phyloP scores from a whole-genome alignment of 2,113 vertebrate species.

The Callocephalon fimbriatum region DNA sequence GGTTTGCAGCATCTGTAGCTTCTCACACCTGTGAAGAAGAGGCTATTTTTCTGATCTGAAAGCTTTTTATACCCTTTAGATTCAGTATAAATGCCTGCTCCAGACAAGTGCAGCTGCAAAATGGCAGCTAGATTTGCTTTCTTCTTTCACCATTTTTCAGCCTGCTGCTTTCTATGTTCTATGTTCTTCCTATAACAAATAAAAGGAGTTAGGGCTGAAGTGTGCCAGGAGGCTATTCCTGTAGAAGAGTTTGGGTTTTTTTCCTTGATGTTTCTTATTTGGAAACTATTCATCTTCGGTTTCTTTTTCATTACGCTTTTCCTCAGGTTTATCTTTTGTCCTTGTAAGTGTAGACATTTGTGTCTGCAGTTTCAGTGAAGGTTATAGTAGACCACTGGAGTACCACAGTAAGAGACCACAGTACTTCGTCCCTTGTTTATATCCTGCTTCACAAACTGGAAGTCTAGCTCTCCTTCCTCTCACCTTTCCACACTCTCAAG shows the following conservation, averaged over 20 bases:
- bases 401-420: neutral
- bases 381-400: neutral
- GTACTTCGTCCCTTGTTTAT: neutral
- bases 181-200: neutral
- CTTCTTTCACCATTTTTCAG: neutral
- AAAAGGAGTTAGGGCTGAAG: neutral
- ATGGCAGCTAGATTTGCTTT: neutral
- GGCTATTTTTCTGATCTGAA: neutral
- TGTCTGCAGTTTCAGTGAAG: neutral
- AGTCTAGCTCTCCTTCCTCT: neutral
- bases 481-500: neutral
- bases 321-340: neutral
- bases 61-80: neutral
- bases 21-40: neutral
- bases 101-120: neutral
- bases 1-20: neutral
- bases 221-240: neutral
- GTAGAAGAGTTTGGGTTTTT: neutral
- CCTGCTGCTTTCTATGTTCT: neutral
- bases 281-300: neutral
- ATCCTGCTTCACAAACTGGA: neutral
- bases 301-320: neutral
- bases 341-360: neutral
- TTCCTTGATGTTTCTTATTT: neutral
- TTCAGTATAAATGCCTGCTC: neutral